Percentiles rank a stretch among this genome's conserved stretches.
phyloP scores from a whole-genome alignment of 1,140 invertebrate species.

The Bombus breviceps region DNA sequence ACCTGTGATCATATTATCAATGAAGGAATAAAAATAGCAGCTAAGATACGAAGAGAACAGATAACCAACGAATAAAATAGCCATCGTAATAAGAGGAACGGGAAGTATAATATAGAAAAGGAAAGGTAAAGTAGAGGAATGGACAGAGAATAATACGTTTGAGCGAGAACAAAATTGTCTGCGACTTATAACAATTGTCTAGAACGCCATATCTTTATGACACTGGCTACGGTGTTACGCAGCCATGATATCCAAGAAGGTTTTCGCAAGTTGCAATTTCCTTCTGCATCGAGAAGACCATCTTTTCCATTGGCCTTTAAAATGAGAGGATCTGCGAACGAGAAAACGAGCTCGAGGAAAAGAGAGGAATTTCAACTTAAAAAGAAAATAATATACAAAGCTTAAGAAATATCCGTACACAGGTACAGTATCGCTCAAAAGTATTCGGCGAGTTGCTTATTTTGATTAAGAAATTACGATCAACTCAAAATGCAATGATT shows the following conservation, averaged over 20 bases:
- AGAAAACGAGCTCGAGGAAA: background rate
- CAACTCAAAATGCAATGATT: too few relatives aligned
- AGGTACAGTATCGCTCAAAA: too few relatives aligned
- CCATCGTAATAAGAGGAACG: background rate
- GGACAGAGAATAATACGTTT: background rate
- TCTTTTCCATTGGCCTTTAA: background rate
- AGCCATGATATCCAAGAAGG: background rate
- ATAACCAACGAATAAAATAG: background rate
- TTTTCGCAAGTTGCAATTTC: slow-evolving; percentile 23
- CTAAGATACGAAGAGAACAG: background rate
- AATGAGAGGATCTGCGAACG: background rate
- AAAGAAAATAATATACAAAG: background rate
- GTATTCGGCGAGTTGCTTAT: too few relatives aligned
- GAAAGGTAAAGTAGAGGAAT: background rate
- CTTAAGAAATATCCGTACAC: background rate
- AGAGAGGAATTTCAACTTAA: background rate
- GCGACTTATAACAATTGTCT: slow-evolving; percentile 45
- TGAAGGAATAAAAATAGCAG: background rate
- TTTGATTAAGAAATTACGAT: too few relatives aligned
- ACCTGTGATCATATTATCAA: background rate
- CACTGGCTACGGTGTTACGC: background rate
- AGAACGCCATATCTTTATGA: slow-evolving; percentile 20
- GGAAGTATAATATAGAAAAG: background rate
- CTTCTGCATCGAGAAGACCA: background rate
- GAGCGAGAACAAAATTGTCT: slow-evolving; percentile 11